Evolutionary conservation across 2,113 vertebrate genomes (phyloP).

Genomic region (Atherinomorus stipes): DNA sequence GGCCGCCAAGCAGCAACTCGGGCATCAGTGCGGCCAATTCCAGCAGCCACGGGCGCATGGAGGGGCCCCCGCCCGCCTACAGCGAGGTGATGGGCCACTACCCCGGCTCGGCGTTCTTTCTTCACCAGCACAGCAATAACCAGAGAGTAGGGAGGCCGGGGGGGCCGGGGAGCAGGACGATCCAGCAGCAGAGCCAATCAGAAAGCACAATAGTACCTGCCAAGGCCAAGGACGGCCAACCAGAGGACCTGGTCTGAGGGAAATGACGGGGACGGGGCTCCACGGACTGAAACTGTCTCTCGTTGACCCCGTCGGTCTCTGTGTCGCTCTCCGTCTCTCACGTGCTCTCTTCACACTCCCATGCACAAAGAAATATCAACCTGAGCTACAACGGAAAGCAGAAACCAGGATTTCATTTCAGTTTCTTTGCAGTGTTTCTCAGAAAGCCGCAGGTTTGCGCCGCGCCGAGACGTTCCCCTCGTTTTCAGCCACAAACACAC

Average conservation of each 20-base stretch:
- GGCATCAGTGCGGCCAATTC: constrained; percentile 94
- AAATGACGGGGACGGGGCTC: constrained; percentile 2
- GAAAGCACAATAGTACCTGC: constrained; percentile 91
- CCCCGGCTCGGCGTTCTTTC: constrained; percentile 90
- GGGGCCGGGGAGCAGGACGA: constrained; percentile 82
- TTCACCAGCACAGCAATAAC: constrained; percentile 93
- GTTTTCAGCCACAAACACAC: constrained; percentile 79
- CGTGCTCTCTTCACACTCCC: constrained; percentile 74
- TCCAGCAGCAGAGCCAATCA: constrained; percentile 88
- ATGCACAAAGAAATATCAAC: constrained; percentile 78
- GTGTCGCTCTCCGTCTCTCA: constrained; percentile 43
- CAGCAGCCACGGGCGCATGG: constrained; percentile 90
- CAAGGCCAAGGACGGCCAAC: constrained; percentile 89
- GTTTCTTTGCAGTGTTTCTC: constrained; percentile 78
- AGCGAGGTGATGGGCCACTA: constrained; percentile 96
- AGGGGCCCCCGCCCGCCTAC: constrained; percentile 95
- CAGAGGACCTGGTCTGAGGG: constrained; percentile 88
- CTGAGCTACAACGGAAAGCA: constrained; percentile 63
- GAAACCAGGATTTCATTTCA: constrained; percentile 85
- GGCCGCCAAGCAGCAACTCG: constrained; percentile 96
- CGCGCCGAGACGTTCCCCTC: constrained; percentile 52
- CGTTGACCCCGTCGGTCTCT: constrained; percentile 50
- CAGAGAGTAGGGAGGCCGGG: constrained; percentile 61
- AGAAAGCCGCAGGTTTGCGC: constrained; percentile 53
- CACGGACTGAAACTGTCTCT: constrained; percentile 52